Evolutionary conservation across 2,888 invertebrate species (phyloP).

Genomic region (Atethmia centrago): DNA sequence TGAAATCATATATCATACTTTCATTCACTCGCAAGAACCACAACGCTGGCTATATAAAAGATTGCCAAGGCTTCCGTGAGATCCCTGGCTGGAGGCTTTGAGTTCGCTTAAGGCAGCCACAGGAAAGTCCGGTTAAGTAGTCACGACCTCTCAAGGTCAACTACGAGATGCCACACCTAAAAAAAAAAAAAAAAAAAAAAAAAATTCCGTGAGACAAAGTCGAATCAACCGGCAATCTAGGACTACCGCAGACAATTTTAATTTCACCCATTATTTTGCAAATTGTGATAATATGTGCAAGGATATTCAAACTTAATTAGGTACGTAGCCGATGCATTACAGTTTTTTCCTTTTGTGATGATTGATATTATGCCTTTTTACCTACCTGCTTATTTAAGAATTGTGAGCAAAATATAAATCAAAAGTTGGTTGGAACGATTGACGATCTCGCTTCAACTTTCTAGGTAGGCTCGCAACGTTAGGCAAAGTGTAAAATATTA

Average conservation of each 20-base stretch:
- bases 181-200: too few relatives aligned
- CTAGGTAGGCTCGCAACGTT: background rate
- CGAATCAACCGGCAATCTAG: background rate
- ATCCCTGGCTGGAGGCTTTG: too few relatives aligned
- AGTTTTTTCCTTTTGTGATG: background rate
- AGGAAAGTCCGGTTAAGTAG: too few relatives aligned
- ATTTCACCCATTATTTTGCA: background rate
- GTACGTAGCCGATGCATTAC: background rate
- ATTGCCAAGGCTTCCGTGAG: background rate
- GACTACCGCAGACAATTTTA: background rate
- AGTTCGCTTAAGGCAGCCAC: too few relatives aligned
- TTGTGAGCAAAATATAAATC: background rate
- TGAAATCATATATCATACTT: too few relatives aligned
- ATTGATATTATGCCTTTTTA: background rate
- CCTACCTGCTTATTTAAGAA: background rate
- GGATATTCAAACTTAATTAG: background rate
- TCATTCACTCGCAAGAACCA: too few relatives aligned
- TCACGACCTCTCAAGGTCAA: too few relatives aligned
- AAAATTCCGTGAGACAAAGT: background rate
- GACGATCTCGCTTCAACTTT: background rate
- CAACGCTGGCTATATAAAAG: constrained; percentile 4
- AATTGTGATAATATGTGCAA: constrained; percentile 11
- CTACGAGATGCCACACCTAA: too few relatives aligned
- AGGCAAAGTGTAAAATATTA: background rate
- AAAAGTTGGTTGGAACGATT: background rate